These are phyloP conservation scores for Gastrophryne carolinensis DNA, from an alignment of 2,797 vertebrate species.

Conservation along the genomic window DNA sequence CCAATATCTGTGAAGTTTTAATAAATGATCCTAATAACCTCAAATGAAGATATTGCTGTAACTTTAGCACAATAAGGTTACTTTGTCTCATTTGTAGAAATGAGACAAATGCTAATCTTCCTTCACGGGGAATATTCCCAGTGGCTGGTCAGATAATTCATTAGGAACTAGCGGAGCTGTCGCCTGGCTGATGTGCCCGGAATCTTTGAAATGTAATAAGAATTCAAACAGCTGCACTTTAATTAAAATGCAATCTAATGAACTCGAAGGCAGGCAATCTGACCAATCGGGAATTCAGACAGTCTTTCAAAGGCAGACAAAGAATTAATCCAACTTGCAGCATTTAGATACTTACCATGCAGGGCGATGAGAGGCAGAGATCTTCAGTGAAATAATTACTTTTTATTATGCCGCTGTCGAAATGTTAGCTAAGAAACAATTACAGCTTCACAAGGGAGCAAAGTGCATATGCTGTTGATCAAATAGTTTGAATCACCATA, in stretches of 20 bases:
- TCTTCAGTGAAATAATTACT: constrained; percentile 34
- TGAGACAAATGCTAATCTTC: constrained; percentile 16
- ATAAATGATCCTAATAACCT: not conserved
- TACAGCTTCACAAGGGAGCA: not conserved
- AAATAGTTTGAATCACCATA: not conserved
- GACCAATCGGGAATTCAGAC: constrained; percentile 39
- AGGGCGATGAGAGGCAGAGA: not conserved
- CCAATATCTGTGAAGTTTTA: not conserved
- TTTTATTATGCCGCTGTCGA: constrained; percentile 32
- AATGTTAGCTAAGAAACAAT: constrained; percentile 39
- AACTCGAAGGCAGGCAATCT: constrained; percentile 31
- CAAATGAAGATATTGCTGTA: constrained; percentile 2
- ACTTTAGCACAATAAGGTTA: constrained; percentile 8
- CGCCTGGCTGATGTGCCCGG: constrained; percentile 4
- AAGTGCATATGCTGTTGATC: constrained; percentile 29
- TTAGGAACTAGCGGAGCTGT: constrained; percentile 19
- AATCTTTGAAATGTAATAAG: constrained; percentile 40
- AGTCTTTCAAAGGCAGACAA: constrained; percentile 12
- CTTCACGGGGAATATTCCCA: constrained; percentile 2
- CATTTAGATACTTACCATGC: constrained; percentile 6
- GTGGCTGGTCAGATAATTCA: constrained; percentile 29
- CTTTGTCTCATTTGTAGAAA: constrained; percentile 14
- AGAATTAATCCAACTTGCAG: constrained; percentile 16
- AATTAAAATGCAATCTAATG: constrained; percentile 45
- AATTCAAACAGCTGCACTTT: constrained; percentile 43